Base-by-base conservation (phyloP, 2,888 invertebrate species). In the Napeogenes sylphis region DNA sequence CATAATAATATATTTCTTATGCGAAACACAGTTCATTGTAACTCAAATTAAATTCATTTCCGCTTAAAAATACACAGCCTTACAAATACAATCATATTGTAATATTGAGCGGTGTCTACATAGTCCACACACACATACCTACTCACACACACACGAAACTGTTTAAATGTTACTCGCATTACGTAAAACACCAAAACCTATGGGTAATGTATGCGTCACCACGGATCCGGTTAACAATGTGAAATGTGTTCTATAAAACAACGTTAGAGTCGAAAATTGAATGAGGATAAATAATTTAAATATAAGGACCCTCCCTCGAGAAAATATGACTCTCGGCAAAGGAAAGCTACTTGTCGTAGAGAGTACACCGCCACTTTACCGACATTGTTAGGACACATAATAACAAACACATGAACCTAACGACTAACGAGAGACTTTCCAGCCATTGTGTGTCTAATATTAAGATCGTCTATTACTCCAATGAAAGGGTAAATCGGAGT, bases 311-410 rank as follows among this genome's bases (percentile, higher is more conserved):
- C 62, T 63, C 61, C 59, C 67, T 56, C 54, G 56, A 58, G 61
- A 66, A 66, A 61, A 60, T 66, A 64, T 64, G 65, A 64, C 65
- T 61, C 67, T 67, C 66, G 67, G 65, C 55, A 65, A 61, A 69
- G 80, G 75, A 78, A 78, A 77, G 82, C 80, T 80, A 80, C 83
- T 85, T 75, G 79, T 21, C 21, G 21, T 66, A 71, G 70, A 73
- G 70, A 68, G 77, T 78, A 78, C 80, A 75, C 79, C 75, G 83
- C 82, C 81, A 84, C 82, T 85, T 84, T 80, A 71, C 71, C 73
- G 74, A 73, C 65, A 70, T 72, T 73, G 74, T 74, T 70, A 68
- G 62, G 59, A 60, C 62, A 67, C 68, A 65, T 69, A 65, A 70
- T 67, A 68, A 70, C 66, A 65, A 62, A 69, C 66, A 66, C 58